These are phyloP conservation scores for Ciconia stormi DNA, from an alignment of 2,113 vertebrate genomes.

Conservation along the genomic window DNA sequence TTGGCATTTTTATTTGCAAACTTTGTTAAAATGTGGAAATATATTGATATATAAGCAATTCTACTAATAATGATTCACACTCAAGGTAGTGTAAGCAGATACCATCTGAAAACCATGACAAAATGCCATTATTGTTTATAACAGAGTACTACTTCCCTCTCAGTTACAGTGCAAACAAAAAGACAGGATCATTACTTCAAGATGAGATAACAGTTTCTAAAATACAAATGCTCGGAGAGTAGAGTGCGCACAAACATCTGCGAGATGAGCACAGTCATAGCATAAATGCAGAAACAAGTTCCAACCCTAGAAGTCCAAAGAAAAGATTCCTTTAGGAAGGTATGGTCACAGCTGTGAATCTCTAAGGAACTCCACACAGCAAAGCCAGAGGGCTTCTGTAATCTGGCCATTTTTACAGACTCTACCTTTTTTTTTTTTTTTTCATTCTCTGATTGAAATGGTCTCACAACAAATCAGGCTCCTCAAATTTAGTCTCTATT, in stretches of 20 bases:
- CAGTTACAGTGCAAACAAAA: neutral
- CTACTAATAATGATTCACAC: neutral
- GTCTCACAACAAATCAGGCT: neutral
- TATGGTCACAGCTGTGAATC: neutral
- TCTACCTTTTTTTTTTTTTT: neutral
- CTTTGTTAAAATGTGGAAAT: neutral
- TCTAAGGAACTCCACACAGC: neutral
- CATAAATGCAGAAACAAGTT: neutral
- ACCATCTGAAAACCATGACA: neutral
- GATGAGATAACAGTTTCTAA: neutral
- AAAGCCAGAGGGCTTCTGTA: neutral
- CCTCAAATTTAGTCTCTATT: neutral
- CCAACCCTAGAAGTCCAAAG: neutral
- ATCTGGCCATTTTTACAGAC: neutral
- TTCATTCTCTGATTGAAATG: neutral
- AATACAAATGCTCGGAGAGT: neutral
- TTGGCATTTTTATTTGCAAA: neutral
- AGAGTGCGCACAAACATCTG: neutral
- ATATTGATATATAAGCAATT: neutral
- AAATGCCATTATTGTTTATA: neutral
- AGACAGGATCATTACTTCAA: neutral
- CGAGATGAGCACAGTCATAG: accelerated
- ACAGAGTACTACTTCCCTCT: neutral
- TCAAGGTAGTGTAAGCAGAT: neutral
- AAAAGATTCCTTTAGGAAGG: neutral